Evolutionary conservation across 2,797 vertebrate species (phyloP), one percentile per base, ranked within the genome.

Genomic region (Leuciscus waleckii): DNA sequence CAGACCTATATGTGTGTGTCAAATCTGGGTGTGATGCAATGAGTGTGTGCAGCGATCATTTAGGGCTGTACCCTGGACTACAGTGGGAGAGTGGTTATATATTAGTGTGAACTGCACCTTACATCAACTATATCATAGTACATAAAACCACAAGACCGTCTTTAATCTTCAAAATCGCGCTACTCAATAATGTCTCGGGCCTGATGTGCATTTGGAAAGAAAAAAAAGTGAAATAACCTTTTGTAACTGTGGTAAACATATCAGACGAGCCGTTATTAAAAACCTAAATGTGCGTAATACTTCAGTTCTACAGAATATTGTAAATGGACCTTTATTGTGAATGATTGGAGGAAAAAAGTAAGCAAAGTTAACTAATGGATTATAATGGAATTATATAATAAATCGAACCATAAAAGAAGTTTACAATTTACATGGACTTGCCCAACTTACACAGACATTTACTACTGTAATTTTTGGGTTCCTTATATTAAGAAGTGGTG

Each of bases 361-460:
- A 86, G 86, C 86, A 86, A 88, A 87, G 65, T 86, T 90, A 90
- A 81, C 84, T 86, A 87, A 89, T 87, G 82, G 78, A 85, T 86
- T 86, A 80, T 67, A 79, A 86, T 90, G 81, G 81, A 84, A 83
- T 78, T 87, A 87, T 86, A 84, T 89, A 58, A 91, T 89, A 91
- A 90, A 90, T 89, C 88, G 70, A 89, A 91, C 92, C 88, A 92
- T 93, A 77, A 90, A 88, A 92, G 87, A 93, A 92, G 92, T 91
- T 90, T 89, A 92, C 92, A 90, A 89, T 91, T 92, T 93, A 93
- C 88, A 86, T 84, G 90, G 92, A 91, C 92, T 77, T 80, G 82
- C 78, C 80, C 84, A 77, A 68, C 85, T 65, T 83, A 89, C 81
- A 88, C 89, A 87, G 77, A 81, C 63, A 74, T 79, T 67, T 83